Conservation (phyloP, 2,888 invertebrate species). For the Trileptium ribeirensis region DNA sequence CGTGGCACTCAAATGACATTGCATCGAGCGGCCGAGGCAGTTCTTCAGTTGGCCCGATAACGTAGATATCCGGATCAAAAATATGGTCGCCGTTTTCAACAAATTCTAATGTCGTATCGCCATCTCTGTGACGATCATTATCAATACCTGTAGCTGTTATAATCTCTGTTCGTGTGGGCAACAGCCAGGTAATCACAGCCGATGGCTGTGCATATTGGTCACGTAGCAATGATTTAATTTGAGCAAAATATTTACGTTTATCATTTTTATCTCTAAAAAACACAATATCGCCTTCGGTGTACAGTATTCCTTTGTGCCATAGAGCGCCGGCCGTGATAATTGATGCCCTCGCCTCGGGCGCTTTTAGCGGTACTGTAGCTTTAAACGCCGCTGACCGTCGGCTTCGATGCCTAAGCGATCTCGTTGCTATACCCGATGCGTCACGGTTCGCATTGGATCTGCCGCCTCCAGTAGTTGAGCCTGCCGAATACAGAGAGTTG, state of each 20-base stretch:
- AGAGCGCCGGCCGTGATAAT: no score
- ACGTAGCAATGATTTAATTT: slow-evolving; percentile 76
- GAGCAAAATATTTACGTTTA: slow-evolving; percentile 71
- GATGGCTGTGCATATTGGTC: slow-evolving; percentile 90
- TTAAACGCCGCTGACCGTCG: no score
- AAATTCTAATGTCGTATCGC: neutral
- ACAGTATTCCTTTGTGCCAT: slow-evolving; percentile 10
- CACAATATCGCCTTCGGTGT: slow-evolving; percentile 80
- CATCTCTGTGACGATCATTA: neutral
- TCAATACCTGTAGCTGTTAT: slow-evolving; percentile 59
- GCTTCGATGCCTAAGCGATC: no score
- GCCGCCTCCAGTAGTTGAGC: no score
- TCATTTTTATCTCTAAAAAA: slow-evolving; percentile 69
- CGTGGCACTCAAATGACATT: slow-evolving; percentile 12
- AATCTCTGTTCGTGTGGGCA: slow-evolving; percentile 63
- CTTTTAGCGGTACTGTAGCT: no score
- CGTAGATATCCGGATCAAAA: slow-evolving; percentile 71
- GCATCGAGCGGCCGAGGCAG: neutral
- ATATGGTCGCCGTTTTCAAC: slow-evolving; percentile 63
- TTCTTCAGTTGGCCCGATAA: slow-evolving; percentile 1
- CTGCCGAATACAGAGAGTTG: no score
- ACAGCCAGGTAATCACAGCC: slow-evolving; percentile 80
- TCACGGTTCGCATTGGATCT: no score
- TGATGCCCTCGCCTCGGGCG: no score
- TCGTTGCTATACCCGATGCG: no score